Conservation (phyloP, 2,888 invertebrate species). For the Gymnocheta viridis region DNA sequence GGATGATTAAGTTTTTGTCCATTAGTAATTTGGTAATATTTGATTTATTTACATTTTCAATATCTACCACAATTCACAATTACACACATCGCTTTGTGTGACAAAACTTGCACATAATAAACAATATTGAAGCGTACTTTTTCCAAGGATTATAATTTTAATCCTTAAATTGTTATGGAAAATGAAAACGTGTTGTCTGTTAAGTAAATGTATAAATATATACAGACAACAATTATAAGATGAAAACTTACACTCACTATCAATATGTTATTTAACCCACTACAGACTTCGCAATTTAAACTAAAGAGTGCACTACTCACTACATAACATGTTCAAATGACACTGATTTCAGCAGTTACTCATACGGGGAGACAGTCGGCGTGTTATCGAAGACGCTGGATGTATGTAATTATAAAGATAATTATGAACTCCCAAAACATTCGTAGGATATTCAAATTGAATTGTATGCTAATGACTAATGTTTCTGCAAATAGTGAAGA, state of each 20-base stretch:
- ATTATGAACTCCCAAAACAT: conserved; percentile 23
- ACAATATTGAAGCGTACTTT: conserved; percentile 4
- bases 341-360: conserved; percentile 13
- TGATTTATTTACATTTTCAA: conserved; percentile 34
- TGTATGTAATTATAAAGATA: conserved; percentile 49
- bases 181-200: conserved; percentile 19
- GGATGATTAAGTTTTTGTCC: conserved; percentile 63
- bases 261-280: conserved; percentile 39
- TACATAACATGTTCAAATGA: neutral
- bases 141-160: conserved; percentile 50
- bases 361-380: neutral
- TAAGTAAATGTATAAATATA: conserved; percentile 7
- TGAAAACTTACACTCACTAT: neutral
- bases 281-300: neutral
- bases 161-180: conserved; percentile 55
- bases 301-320: neutral
- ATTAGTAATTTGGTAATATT: conserved; percentile 64
- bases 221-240: neutral
- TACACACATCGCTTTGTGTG: neutral
- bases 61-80: neutral
- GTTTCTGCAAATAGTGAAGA: conserved; percentile 55
- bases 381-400: neutral
- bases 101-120: neutral
- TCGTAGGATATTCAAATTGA: conserved; percentile 12
- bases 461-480: conserved; percentile 54